Evolutionary conservation across 2,113 vertebrate species (phyloP).

Genomic region (Zeus faber): DNA sequence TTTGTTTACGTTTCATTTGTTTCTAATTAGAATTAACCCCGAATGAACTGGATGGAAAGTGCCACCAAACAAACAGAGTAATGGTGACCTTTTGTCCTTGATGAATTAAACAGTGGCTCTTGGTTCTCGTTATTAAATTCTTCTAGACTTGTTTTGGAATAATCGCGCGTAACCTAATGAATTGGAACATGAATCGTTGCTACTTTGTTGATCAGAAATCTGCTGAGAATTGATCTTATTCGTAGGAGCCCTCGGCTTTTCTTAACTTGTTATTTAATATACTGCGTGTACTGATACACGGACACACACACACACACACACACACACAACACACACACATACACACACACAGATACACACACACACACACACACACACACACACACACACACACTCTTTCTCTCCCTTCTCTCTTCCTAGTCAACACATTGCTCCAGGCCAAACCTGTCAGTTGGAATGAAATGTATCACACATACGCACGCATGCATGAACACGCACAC

Average conservation of each 20-base stretch:
- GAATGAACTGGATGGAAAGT: too few relatives aligned
- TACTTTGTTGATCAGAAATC: not conserved
- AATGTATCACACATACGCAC: constrained; percentile 1
- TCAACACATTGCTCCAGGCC: constrained; percentile 41
- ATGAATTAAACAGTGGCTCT: too few relatives aligned
- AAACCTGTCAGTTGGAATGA: constrained; percentile 47
- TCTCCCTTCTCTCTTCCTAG: constrained; percentile 2
- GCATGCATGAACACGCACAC: not conserved
- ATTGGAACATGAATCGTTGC: not conserved
- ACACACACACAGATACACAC: not conserved
- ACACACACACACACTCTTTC: not conserved
- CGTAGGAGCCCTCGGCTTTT: not conserved
- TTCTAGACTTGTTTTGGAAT: not conserved
- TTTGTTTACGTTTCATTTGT: too few relatives aligned
- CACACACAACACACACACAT: not conserved
- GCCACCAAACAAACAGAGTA: too few relatives aligned
- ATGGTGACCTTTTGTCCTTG: too few relatives aligned
- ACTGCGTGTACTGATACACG: too few relatives aligned
- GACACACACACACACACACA: constrained; percentile 3
- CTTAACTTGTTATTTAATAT: too few relatives aligned
- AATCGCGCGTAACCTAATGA: not conserved
- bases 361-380: not conserved
- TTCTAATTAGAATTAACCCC: too few relatives aligned
- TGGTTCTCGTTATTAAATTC: not conserved
- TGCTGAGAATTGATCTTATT: not conserved